Evolutionary conservation across 2,797 vertebrate species (phyloP), one percentile per base, ranked within the genome.

Genomic region (Fistularia commersonii): DNA sequence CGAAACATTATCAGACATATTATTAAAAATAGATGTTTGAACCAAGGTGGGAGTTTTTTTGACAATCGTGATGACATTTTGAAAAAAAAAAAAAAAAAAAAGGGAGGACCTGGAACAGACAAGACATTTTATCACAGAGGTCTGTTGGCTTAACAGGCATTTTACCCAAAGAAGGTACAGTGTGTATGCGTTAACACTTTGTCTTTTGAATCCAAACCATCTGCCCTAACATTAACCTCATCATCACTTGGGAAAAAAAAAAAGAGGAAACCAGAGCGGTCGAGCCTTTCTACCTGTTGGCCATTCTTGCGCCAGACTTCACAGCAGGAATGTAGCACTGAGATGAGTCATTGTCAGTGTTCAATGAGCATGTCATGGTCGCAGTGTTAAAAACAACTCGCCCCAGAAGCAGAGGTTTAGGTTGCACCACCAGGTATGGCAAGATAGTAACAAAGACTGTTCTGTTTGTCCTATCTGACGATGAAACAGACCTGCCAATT

Each of bases 291-390:
- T 86, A 85, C 83, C 87, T 89, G 83, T 67, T 51, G 62, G 75
- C 73, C 72, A 47, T 13, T 79, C 76, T 59, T 49, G 72, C 61
- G 72, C 61, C 84, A 84, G 78, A 83, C 78, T 89, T 88, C 83
- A 71, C 83, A 57, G 79, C 67, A 85, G 87, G 87, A 89, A 89
- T 89, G 86, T 64, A 11, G 76, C 55, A 38, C 70, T 76, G 58
- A 85, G 85, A 84, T 85, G 69, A n/a, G 65, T 87, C 81, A 85
- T 89, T 89, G 87, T 89, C 81, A 59, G 72, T 87, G 84, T 58
- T 86, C 85, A 86, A 64, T 52, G 77, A 82, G 82, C 85, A 65
- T 88, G 64, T 58, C 75, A 32, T 48, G 72, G 80, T 57, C 77
- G 63, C 80, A 73, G 81, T 72, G 83, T 85, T 74, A 81, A 74